Base-by-base conservation (phyloP, 2,797 vertebrate genomes). In the Hipposideros larvatus region DNA sequence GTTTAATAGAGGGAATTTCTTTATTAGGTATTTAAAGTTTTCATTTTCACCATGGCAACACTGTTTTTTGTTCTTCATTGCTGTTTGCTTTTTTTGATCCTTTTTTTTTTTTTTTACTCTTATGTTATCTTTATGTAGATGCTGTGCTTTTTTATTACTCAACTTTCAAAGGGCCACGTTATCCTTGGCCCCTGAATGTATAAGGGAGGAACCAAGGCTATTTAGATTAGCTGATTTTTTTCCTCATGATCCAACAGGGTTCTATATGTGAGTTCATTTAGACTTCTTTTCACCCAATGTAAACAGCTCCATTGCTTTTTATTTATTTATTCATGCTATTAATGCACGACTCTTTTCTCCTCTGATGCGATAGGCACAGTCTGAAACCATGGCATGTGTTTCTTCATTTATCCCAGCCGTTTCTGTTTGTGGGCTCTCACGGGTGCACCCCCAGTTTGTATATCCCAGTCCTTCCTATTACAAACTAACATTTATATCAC, bases 21-120 rank as follows among this genome's bases (percentile, higher is more conserved):
- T 84, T 91, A 68, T 59, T 87, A 87, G 15, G 24, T 41, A 31
- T 82, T 75, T 82, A 34, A 82, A 74, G 65, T 71, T 78, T 91
- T 55, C 21, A 22, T n/a, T 87, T 96, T 87, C 41, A 90, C 51
- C 13, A 24, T 66, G 10, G 34, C 28, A 75, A 37, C 14, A 34
- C 8, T 34, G 15, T 57, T 93, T 34, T 83, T 0, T 65, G 48
- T 88, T 88, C 24, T 80, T 73, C 57, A 82, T 48, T 43, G 31
- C 43, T 31, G 77, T 82, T 80, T 93, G 16, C 59, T 94, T 73
- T 93, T n/a, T 21, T 83, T 91, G 28, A 61, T 65, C 6, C 9
- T 82, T 61, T 68, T 37, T 16, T 61, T 68, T 16, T 22, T 55
- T 68, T n/a, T 34, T 77, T 8, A 26, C 22, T 57, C 7, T n/a